Base-by-base conservation (phyloP, 2,113 vertebrate genomes). In the Osmerus eperlanus region DNA sequence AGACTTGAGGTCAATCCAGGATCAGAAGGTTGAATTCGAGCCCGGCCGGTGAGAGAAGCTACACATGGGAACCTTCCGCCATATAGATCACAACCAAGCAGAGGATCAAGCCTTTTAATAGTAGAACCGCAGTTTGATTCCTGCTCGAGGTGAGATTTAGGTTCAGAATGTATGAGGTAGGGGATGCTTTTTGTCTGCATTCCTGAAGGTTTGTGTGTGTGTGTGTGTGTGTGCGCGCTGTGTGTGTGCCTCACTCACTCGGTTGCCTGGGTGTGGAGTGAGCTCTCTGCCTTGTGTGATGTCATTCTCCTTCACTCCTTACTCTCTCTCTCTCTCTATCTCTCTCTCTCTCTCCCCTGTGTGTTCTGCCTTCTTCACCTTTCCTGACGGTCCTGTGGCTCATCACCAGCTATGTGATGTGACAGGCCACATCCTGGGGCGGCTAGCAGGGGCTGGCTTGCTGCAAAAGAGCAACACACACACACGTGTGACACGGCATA, bases 341-440 rank as follows among this genome's bases (percentile, higher is more conserved):
- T 61, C 59, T 1, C 9, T 61, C 14, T 23, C 19, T 60, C 58
- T 92, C 28, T 14, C 62, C 89, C 86, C 90, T 87, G 9, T 92
- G 91, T 90, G 91, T 91, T 91, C 91, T 92, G 92, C 93, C 91
- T 86, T 95, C 94, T 95, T 98, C 95, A 97, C 95, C 95, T 97
- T 95, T 94, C 68, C 91, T 93, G 94, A 96, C 92, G 94, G 94
- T 91, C 95, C 94, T 96, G 95, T 92, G 91, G 91, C 93, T 93
- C 95, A 91, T 98, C 97, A 98, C 92, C 88, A 91, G 88, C 95
- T 94, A 98, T 97, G 92, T 90, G 89, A 99, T 93, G 91, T 96
- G 97, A 99, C 97, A 99, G 95, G 92, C 95, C 93, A 95, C 94
- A 95, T 96, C 96, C 95, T 94, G 94, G 89, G 95, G 96, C 94